phyloP scores from a whole-genome alignment of 2,888 invertebrate genomes.

The Scotopteryx bipunctaria region DNA sequence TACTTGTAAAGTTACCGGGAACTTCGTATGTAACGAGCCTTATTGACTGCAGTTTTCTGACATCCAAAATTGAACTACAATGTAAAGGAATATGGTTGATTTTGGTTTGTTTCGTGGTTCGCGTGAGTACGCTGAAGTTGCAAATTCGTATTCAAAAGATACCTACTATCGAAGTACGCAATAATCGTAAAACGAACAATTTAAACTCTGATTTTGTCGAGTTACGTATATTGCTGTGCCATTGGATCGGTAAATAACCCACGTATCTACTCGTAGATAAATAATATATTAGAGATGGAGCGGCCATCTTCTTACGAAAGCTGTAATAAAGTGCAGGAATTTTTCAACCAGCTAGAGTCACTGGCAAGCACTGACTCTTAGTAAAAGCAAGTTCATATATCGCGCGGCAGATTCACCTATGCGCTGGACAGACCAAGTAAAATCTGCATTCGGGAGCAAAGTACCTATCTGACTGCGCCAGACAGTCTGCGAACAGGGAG shows the following conservation, averaged over 20 bases:
- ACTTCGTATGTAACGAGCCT: constrained; percentile 49
- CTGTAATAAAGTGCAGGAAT: neutral
- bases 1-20: constrained; percentile 54
- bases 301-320: neutral
- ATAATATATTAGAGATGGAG: neutral
- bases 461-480: too few species aligned
- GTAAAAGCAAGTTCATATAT: neutral
- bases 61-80: constrained; percentile 33
- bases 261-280: constrained; percentile 23
- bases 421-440: too few species aligned
- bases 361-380: neutral
- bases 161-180: constrained; percentile 70
- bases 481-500: too few species aligned
- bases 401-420: too few species aligned
- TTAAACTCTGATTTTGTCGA: constrained; percentile 73
- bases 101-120: constrained; percentile 39
- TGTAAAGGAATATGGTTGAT: neutral
- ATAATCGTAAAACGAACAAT: constrained; percentile 77
- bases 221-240: constrained; percentile 59
- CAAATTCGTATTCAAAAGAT: constrained; percentile 76
- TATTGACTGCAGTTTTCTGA: too few species aligned
- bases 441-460: too few species aligned
- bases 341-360: too few species aligned
- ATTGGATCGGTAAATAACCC: constrained; percentile 52
- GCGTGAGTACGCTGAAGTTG: constrained; percentile 62